Conservation (phyloP, 2,797 vertebrate species). For the Catharus ustulatus region DNA sequence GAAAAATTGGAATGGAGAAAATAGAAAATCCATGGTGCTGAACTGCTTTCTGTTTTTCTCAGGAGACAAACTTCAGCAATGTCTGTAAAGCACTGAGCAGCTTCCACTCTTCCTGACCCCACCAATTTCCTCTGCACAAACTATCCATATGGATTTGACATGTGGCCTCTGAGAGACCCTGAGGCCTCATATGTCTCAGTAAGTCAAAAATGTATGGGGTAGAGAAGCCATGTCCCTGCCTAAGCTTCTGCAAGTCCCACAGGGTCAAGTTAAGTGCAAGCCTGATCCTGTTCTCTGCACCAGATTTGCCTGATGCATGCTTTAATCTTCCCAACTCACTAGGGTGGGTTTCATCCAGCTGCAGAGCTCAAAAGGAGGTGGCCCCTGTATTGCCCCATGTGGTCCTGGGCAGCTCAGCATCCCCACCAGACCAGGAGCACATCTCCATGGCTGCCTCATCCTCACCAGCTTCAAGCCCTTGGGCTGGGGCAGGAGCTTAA, state of each 20-base stretch:
- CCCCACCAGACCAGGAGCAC: background rate
- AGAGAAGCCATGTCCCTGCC: background rate
- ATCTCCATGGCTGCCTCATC: background rate
- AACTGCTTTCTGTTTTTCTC: background rate
- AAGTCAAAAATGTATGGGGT: background rate
- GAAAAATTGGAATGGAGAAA: background rate
- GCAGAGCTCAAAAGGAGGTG: background rate
- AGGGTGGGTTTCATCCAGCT: background rate
- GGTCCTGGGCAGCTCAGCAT: background rate
- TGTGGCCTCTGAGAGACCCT: background rate
- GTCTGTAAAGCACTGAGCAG: background rate
- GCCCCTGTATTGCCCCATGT: accelerated
- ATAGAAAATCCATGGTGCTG: background rate
- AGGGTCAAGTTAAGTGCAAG: conserved; percentile 27
- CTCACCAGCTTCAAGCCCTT: background rate
- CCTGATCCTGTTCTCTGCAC: background rate
- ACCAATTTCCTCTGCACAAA: background rate
- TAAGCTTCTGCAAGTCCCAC: background rate
- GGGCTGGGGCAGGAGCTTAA: background rate
- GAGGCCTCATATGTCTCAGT: background rate
- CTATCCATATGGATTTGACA: background rate
- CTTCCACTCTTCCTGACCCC: background rate
- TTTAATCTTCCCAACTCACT: background rate
- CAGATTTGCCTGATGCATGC: background rate
- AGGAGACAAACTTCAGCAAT: background rate